A percentile compares a stretch with the other conserved stretches of the same genome.
Conservation (phyloP, 2,113 vertebrate genomes). For the Paratilapia polleni region DNA sequence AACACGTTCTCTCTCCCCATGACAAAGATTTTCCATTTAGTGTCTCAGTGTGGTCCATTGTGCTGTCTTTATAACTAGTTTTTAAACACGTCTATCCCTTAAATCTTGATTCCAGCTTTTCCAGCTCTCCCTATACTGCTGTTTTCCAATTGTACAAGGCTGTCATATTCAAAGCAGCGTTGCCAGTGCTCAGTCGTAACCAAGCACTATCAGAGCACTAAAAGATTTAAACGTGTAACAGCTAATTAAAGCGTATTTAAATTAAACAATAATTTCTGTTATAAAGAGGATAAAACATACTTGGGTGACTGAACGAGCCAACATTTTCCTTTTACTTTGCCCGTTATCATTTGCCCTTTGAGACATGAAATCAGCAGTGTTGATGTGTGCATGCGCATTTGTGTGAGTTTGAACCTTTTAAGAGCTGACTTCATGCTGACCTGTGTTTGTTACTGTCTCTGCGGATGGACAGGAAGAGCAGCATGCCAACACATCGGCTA, state of each 20-base stretch:
- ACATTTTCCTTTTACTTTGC: conserved; percentile 36
- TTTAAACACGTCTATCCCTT: conserved; percentile 29
- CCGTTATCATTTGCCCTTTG: conserved; percentile 32
- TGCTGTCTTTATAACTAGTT: conserved; percentile 69
- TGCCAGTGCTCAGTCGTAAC: neutral
- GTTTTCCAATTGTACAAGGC: neutral
- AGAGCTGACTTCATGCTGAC: conserved; percentile 12
- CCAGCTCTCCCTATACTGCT: neutral
- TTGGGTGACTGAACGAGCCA: conserved; percentile 5
- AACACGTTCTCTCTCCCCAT: neutral
- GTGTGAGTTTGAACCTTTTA: neutral
- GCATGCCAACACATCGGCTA: conserved; percentile 98
- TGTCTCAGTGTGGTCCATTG: conserved; percentile 72
- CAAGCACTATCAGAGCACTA: neutral
- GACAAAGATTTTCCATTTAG: conserved; percentile 36
- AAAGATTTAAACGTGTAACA: neutral
- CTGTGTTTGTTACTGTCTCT: conserved; percentile 44
- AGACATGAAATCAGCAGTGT: conserved; percentile 79
- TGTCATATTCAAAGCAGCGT: neutral
- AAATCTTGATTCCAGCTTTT: conserved; percentile 7
- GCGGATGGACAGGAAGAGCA: conserved; percentile 92
- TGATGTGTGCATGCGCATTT: conserved; percentile 22
- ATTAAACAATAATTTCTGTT: neutral
- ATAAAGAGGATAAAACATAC: neutral
- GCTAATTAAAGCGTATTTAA: neutral